Evolutionary conservation across 1,140 invertebrate species (phyloP), one percentile per base, ranked within the genome.

Genomic region (Idris sp.): DNA sequence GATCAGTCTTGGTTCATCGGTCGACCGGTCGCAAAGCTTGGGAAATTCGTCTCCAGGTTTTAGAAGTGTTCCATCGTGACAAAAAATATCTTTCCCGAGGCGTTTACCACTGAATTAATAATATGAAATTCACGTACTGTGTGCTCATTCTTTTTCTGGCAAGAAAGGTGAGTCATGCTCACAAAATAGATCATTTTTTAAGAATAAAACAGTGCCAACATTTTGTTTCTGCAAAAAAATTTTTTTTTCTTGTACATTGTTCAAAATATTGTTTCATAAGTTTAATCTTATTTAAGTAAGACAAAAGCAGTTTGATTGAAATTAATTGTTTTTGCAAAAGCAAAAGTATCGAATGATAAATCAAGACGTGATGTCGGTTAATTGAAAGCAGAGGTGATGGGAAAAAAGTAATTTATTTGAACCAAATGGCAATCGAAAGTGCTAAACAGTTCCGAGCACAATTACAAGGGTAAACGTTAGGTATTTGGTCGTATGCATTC

Each of bases 1-100:
- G 78, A 76, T 77, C 83, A 84, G 83, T 84, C 78, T 79, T 46
- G 65, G 65, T 56, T 69, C 36, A 74, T 73, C 79, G 44, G 64
- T 54, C 78, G 77, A 40, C 31, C 48, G 22, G 38, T 74, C 40
- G 79, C 69, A 72, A 76, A 74, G 61, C 77, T 78, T 69, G 74
- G 59, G 59, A 76, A 68, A 16, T 75, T 69, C 9, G 64, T 64
- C 51, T 28, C 68, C 44, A 22, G 25, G 49, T 56, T 25, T 33
- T 26, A 46, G 22, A 25, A 54, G 48, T 30, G 31, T 26, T 15
- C 16, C 4, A 10, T 40, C 3, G 9, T 3, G 11, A 5, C 18
- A 48, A 49, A 51, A 36, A 41, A 8, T 11, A 15, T 28, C n/a
- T n/a, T n/a, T n/a, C n/a, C 13, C 15, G 30, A 8, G 13, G 14